Base-by-base conservation (phyloP, 2,888 invertebrate genomes). In the Pachycephus smyrnensis region DNA sequence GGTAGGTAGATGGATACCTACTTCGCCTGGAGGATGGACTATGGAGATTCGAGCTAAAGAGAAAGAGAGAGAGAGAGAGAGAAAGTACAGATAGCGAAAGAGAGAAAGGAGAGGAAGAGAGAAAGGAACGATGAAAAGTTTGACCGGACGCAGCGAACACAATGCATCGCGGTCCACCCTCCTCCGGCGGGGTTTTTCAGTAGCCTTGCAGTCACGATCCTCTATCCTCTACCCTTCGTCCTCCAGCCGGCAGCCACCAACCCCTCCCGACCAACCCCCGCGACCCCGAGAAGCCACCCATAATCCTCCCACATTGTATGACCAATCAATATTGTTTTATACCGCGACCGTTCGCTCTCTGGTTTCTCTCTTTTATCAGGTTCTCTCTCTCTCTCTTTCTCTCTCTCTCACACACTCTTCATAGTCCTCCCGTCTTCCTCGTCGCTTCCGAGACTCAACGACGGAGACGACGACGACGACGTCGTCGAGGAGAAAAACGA, bases 241-340 rank as follows among this genome's bases (percentile, higher is more conserved):
- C 40, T 40, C 40, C 40, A 40, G 6, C 40, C 40, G 6, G 15
- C 40, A 40, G 40, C 15, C 40, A 40, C 71, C 76, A 12, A 74
- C 77, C 79, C 55, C 82, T 69, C 75, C 31, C 76, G 77, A 79
- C 79, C 76, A 76, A 78, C 76, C 80, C 75, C 77, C 80, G 76
- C 82, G 79, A 83, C 84, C 77, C 84, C 82, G 79, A 82, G 84
- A 81, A 82, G 84, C 89, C 86, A 88, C 86, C 89, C 85, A 85
- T 88, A 85, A 87, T 88, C 88, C 89, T 85, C 89, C 89, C 87
- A 83, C 87, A 89, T 89, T 89, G 87, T 87, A 87, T 88, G 84
- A 86, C 87, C 89, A 89, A 90, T 90, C 90, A 89, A 90, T 90
- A 90, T 89, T 88, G 88, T 89, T 90, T 89, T 89, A 88, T 88